Evolutionary conservation across 2,797 vertebrate genomes (phyloP).

Genomic region (Dryobates pubescens): DNA sequence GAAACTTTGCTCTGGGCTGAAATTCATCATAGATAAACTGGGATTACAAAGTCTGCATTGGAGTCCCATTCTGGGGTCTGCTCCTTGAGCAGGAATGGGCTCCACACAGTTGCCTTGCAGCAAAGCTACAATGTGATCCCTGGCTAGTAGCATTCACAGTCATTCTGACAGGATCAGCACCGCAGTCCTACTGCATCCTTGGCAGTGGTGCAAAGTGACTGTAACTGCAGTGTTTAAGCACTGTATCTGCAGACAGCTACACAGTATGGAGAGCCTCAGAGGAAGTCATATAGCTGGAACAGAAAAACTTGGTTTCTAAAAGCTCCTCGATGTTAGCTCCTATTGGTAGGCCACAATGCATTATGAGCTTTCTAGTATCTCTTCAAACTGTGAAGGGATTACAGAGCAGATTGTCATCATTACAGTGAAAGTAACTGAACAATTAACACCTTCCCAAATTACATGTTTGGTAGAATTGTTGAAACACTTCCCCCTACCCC

Average conservation of each 20-base stretch:
- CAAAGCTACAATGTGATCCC: accelerated
- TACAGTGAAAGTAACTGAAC: slow-evolving; percentile 66
- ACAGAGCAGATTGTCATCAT: slow-evolving; percentile 37
- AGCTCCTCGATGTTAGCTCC: slow-evolving; percentile 58
- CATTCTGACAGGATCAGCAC: neutral
- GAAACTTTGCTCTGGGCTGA: neutral
- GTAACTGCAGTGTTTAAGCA: slow-evolving; percentile 6
- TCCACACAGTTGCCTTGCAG: neutral
- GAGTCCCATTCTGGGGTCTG: neutral
- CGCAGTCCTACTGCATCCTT: slow-evolving; percentile 17
- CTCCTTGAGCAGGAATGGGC: neutral
- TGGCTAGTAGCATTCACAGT: accelerated
- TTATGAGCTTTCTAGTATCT: slow-evolving; percentile 53
- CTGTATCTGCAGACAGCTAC: neutral
- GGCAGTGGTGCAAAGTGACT: slow-evolving; percentile 1
- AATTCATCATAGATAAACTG: neutral
- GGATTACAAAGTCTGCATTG: neutral
- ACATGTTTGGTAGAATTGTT: neutral
- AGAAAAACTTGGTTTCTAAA: slow-evolving; percentile 29
- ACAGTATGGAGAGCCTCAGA: neutral
- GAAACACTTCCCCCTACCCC: neutral
- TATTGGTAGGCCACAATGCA: slow-evolving; percentile 27
- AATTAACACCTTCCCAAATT: neutral
- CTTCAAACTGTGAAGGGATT: slow-evolving; percentile 60
- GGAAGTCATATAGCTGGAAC: neutral